Base-by-base conservation (phyloP, 2,113 vertebrate genomes). In the Neotoma lepida region DNA sequence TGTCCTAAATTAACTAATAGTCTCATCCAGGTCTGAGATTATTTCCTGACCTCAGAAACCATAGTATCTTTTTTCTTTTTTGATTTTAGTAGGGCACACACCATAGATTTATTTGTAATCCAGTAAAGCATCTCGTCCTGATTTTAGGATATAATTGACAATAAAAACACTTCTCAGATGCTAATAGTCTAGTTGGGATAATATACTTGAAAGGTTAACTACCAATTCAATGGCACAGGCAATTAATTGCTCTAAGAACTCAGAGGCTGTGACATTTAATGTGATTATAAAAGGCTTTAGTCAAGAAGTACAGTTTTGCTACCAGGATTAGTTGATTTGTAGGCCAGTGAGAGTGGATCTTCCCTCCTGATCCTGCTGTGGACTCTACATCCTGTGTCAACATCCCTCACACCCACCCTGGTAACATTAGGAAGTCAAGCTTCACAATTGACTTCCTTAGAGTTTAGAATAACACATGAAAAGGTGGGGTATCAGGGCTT, bases 151-250 rank as follows among this genome's bases (percentile, higher is more conserved):
- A 85, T 86, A 94, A 96, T 41, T 95, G 87, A 85, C 66, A 95
- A 91, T 77, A 91, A 92, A 95, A 90, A 86, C 61, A 73, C 33
- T 90, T 49, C 71, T 78, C 46, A 17, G 74, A 54, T 7, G n/a
- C n/a, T 91, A 73, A 14, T 28, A 74, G 64, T 90, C 86, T 94
- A 93, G 88, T 26, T 94, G 56, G 73, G 81, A 80, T 74, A 94
- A 89, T 77, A 94, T 26, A 86, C n/a, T 89, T 77, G 66, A 80
- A 95, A 97, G 89, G 66, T 95, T 86, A 94, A 90, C 18, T 64
- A 81, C 77, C 74, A 90, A 77, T 78, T 86, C 86, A 78, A 93
- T 78, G 84, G 54, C 61, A 12, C 15, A 41, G n/a, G 66, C 54
- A 68, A 88, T 82, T 90, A 90, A 95, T 92, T 90, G 89, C 61